phyloP scores from a whole-genome alignment of 1,140 invertebrate genomes.

The Drosophila ambigua region DNA sequence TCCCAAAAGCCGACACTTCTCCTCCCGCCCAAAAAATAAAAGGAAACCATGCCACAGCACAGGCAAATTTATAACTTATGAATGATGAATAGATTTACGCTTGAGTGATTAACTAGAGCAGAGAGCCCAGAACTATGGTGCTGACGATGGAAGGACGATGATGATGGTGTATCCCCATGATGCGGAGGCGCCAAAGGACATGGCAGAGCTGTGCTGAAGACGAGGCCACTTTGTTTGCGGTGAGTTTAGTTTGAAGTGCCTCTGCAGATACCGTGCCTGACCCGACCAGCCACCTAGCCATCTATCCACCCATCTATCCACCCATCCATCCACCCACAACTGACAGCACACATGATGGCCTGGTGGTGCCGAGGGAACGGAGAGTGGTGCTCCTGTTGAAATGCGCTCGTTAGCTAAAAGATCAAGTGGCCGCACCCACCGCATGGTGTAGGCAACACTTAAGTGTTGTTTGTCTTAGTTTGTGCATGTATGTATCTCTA shows the following conservation, averaged over 20 bases:
- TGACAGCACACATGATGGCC: conserved; percentile 52
- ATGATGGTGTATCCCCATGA: not conserved
- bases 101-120: conserved; percentile 82
- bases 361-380: not conserved
- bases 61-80: conserved; percentile 82
- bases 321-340: conserved; percentile 28
- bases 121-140: conserved; percentile 5
- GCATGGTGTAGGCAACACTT: conserved; percentile 64
- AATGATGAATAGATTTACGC: conserved; percentile 83
- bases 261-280: conserved; percentile 69
- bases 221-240: conserved; percentile 82
- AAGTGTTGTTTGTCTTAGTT: conserved; percentile 80
- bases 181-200: conserved; percentile 38
- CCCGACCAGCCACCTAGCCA: conserved; percentile 29
- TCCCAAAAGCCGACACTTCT: conserved; percentile 42
- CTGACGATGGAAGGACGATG: not conserved
- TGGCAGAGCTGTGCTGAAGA: conserved; percentile 48
- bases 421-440: conserved; percentile 70
- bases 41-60: conserved; percentile 48
- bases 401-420: conserved; percentile 81
- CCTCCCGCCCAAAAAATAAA: conserved; percentile 58
- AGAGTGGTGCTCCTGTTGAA: conserved; percentile 62
- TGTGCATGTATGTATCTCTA: conserved; percentile 12
- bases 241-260: conserved; percentile 82
- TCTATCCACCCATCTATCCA: not conserved